Conservation (phyloP, 2,888 invertebrate genomes). For the Eupithecia subumbrata region DNA sequence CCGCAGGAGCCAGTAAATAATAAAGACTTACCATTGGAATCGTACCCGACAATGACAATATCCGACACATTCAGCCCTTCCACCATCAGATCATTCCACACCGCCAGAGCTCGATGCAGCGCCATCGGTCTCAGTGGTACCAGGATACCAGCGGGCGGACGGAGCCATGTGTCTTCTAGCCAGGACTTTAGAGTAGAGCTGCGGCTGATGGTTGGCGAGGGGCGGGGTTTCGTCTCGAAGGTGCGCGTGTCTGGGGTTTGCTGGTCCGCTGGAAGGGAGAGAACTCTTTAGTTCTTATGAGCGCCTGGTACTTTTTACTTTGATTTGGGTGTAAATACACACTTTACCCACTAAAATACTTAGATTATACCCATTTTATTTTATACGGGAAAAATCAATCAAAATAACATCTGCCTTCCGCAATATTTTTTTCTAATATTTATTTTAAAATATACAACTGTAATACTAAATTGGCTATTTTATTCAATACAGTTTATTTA, state of each 20-base stretch:
- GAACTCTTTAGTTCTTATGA: slow-evolving; percentile 30
- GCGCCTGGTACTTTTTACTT: slow-evolving; percentile 25
- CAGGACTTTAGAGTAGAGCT: slow-evolving; percentile 68
- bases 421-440: too few species aligned
- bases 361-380: too few species aligned
- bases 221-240: slow-evolving; percentile 53
- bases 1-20: too few species aligned
- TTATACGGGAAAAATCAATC: too few species aligned
- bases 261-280: slow-evolving; percentile 53
- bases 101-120: slow-evolving; percentile 67
- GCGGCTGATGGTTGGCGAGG: slow-evolving; percentile 54
- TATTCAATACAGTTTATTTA: too few species aligned
- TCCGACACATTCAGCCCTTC: slow-evolving; percentile 69
- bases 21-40: slow-evolving; percentile 69
- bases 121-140: slow-evolving; percentile 74
- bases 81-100: slow-evolving; percentile 71
- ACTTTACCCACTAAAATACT: too few species aligned
- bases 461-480: too few species aligned
- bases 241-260: slow-evolving; percentile 53
- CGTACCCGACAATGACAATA: slow-evolving; percentile 76
- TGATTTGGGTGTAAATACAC: too few species aligned
- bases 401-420: too few species aligned
- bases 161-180: slow-evolving; percentile 76
- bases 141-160: slow-evolving; percentile 74
- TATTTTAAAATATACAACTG: too few species aligned